Evolutionary conservation across 2,113 vertebrate species (phyloP).

Genomic region (Gymnarchus niloticus): DNA sequence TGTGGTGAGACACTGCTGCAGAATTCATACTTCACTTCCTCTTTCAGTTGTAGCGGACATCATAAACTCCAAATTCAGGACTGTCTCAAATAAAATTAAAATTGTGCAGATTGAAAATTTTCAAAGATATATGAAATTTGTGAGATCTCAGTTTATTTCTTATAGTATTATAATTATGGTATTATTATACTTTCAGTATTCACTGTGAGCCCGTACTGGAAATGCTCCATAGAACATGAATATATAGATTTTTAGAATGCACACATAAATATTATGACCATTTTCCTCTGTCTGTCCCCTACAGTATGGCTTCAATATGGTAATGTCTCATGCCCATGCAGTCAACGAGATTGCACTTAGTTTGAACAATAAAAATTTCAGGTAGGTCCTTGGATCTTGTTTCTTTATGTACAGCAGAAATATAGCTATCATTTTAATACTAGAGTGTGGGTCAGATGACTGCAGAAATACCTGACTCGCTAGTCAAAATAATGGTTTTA

Average conservation of each 20-base stretch:
- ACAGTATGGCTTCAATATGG: constrained; percentile 96
- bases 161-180: not conserved
- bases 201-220: not conserved
- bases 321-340: constrained; percentile 93
- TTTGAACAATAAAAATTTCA: constrained; percentile 94
- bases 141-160: not conserved
- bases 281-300: constrained; percentile 30
- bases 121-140: not conserved
- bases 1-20: not conserved
- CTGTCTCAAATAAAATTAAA: not conserved
- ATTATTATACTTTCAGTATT: not conserved
- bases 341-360: constrained; percentile 98
- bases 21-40: not conserved
- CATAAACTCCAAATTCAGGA: not conserved
- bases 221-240: not conserved
- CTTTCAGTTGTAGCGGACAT: not conserved
- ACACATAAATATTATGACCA: not conserved
- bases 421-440: constrained; percentile 18
- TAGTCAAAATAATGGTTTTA: not conserved
- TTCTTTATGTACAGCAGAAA: not conserved
- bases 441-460: not conserved
- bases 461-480: not conserved
- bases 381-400: constrained; percentile 55
- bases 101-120: not conserved
- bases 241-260: not conserved